Evolutionary conservation across 2,888 invertebrate genomes (phyloP).

Genomic region (Drosophila prostipennis): DNA sequence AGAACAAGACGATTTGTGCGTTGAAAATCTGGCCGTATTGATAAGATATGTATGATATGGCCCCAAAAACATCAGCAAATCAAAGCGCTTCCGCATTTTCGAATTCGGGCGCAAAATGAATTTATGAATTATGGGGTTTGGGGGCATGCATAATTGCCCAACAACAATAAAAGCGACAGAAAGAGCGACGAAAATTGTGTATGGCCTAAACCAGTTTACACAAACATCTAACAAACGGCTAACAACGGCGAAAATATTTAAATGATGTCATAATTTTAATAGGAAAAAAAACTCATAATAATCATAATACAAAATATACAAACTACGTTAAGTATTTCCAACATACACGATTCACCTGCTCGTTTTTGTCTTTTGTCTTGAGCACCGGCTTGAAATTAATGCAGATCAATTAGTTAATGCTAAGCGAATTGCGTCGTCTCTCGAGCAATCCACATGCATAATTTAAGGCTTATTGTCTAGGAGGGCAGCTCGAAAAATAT

Average conservation of each 20-base stretch:
- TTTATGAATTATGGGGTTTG: conserved; percentile 73
- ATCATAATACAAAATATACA: conserved; percentile 68
- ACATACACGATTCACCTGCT: conserved; percentile 38
- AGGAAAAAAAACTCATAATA: conserved; percentile 62
- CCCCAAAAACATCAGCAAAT: conserved; percentile 43
- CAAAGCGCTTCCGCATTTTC: conserved; percentile 72
- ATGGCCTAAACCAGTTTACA: conserved; percentile 74
- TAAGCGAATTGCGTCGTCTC: conserved; percentile 47
- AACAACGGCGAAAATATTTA: conserved; percentile 74
- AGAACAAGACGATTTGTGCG: conserved; percentile 19
- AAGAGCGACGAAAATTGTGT: conserved; percentile 44
- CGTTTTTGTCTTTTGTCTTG: conserved; percentile 35
- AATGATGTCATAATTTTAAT: conserved; percentile 79
- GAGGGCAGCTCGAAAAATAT: conserved; percentile 26
- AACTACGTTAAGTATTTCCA: conserved; percentile 40
- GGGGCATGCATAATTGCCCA: conserved; percentile 68
- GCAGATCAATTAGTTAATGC: conserved; percentile 81
- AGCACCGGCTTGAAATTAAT: conserved; percentile 68
- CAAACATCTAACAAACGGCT: conserved; percentile 40
- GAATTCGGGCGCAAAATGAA: conserved; percentile 65
- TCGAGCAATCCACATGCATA: conserved; percentile 43
- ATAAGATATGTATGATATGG: conserved; percentile 57
- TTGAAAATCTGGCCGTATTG: conserved; percentile 42
- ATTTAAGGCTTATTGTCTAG: conserved; percentile 34
- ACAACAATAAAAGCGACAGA: conserved; percentile 25